A percentile compares a stretch with the other conserved stretches of the same genome.
Evolutionary conservation across 2,797 vertebrate genomes (phyloP).

Genomic region (Eleutherodactylus coqui): DNA sequence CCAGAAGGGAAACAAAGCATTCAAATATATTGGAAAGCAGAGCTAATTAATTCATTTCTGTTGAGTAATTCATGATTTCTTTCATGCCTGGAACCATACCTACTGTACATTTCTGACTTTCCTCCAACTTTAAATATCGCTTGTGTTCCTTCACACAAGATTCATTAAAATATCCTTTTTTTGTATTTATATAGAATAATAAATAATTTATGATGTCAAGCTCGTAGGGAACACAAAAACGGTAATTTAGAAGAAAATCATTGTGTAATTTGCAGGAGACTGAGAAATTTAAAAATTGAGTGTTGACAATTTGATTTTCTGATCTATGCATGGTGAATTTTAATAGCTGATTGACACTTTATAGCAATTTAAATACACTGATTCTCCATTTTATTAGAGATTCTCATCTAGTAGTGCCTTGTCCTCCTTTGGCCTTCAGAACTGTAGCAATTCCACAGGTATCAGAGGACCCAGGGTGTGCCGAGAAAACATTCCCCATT

Average conservation of each 20-base stretch:
- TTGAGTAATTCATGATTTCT: conserved; percentile 62
- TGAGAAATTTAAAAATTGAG: neutral
- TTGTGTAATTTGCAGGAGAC: neutral
- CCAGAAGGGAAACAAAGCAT: conserved; percentile 64
- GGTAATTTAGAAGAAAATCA: neutral
- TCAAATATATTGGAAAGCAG: conserved; percentile 55
- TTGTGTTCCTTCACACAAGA: neutral
- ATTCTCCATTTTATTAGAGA: too few relatives aligned
- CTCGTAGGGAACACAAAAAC: neutral
- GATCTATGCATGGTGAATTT: too few relatives aligned
- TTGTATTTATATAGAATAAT: conserved; percentile 2
- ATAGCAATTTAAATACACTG: too few relatives aligned
- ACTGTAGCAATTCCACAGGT: too few relatives aligned
- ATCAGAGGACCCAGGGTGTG: too few relatives aligned
- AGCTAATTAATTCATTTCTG: conserved; percentile 64
- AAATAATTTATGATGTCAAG: conserved; percentile 24
- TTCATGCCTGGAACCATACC: conserved; percentile 52
- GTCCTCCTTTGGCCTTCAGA: too few relatives aligned
- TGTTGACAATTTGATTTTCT: neutral
- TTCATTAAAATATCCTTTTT: neutral
- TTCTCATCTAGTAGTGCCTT: too few relatives aligned
- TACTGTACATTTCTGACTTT: conserved; percentile 46
- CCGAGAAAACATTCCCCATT: too few relatives aligned
- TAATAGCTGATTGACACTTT: too few relatives aligned
- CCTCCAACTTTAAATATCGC: conserved; percentile 41